phyloP scores from a whole-genome alignment of 1,140 invertebrate genomes.

The Drosophila parvula region DNA sequence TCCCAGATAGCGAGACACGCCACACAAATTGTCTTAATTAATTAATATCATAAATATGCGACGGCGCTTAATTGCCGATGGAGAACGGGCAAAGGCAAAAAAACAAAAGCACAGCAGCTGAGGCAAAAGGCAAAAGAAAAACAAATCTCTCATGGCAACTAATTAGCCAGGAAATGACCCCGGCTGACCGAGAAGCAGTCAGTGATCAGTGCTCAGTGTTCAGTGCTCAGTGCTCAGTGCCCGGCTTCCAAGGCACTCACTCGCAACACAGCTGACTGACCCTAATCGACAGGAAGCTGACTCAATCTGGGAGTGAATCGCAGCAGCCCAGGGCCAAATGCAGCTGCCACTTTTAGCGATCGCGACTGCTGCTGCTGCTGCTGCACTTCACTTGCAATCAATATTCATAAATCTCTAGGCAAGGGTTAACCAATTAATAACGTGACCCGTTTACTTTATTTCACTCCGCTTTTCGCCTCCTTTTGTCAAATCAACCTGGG shows the following conservation, averaged over 20 bases:
- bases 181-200: slow-evolving; percentile 69
- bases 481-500: slow-evolving; percentile 75
- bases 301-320: slow-evolving; percentile 66
- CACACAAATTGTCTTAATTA: slow-evolving; percentile 78
- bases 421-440: slow-evolving; percentile 82
- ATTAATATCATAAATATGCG: slow-evolving; percentile 79
- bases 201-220: slow-evolving; percentile 17
- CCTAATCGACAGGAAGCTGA: slow-evolving; percentile 82
- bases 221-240: neutral
- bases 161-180: slow-evolving; percentile 82
- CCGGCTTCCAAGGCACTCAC: slow-evolving; percentile 17
- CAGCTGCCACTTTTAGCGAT: slow-evolving; percentile 43
- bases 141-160: slow-evolving; percentile 74
- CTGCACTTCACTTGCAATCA: slow-evolving; percentile 74
- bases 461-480: slow-evolving; percentile 31
- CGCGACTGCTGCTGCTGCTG: slow-evolving; percentile 14
- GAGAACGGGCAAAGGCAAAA: slow-evolving; percentile 26
- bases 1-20: slow-evolving; percentile 53
- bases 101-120: slow-evolving; percentile 6
- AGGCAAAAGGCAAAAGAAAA: slow-evolving; percentile 22
- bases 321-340: slow-evolving; percentile 38
- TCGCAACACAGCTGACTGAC: slow-evolving; percentile 65
- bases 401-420: slow-evolving; percentile 77
- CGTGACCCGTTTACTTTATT: slow-evolving; percentile 74
- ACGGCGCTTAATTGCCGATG: slow-evolving; percentile 74